Percentiles rank a stretch among this genome's conserved stretches.
Evolutionary conservation across 2,113 vertebrate species (phyloP).

Genomic region (Pontoporia blainvillei): DNA sequence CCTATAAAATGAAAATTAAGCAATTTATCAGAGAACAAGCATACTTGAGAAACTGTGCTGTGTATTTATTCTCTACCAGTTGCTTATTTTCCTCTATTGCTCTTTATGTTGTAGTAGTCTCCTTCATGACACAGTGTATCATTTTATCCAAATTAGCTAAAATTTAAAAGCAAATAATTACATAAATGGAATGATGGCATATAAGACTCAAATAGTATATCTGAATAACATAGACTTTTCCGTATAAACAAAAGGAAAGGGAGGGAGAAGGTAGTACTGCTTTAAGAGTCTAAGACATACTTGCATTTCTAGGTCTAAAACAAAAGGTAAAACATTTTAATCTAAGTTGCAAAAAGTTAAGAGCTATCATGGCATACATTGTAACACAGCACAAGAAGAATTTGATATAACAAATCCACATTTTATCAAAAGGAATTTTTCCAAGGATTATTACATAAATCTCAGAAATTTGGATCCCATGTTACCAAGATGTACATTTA

Average conservation of each 20-base stretch:
- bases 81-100: background rate
- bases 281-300: background rate
- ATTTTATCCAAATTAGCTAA: constrained; percentile 20
- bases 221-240: background rate
- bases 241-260: background rate
- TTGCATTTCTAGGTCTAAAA: background rate
- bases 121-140: background rate
- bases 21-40: background rate
- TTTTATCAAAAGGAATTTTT: constrained; percentile 8
- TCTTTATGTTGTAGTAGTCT: background rate
- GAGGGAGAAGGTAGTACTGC: background rate
- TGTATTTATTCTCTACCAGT: background rate
- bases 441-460: background rate
- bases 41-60: background rate
- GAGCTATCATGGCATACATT: background rate
- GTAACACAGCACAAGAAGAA: background rate
- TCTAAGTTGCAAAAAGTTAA: background rate
- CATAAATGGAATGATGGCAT: background rate
- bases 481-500: background rate
- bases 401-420: background rate
- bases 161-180: constrained; percentile 13
- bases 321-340: background rate
- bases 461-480: background rate
- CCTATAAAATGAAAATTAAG: background rate
- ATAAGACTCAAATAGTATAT: background rate